A percentile compares a stretch with the other conserved stretches of the same genome.
Conservation (phyloP, 1,140 invertebrate genomes). For the Palaemon carinicauda region DNA sequence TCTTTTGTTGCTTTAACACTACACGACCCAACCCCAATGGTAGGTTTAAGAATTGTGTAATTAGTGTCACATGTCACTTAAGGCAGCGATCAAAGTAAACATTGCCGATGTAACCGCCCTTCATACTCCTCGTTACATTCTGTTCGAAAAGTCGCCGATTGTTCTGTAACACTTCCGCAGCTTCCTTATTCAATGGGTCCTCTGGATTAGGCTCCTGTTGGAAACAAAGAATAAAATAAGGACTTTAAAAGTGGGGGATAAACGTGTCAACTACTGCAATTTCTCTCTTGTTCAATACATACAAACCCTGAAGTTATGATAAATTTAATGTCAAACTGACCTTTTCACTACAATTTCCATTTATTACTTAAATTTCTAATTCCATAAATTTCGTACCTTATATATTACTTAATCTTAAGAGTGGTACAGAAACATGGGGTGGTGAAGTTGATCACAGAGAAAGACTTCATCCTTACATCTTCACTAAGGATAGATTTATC, state of each 20-base stretch:
- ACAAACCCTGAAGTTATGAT: no score
- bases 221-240: background rate
- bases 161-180: constrained; percentile 95
- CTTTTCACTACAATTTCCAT: no score
- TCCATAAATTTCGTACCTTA: no score
- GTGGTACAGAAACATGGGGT: no score
- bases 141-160: constrained; percentile 94
- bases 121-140: constrained; percentile 95
- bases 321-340: no score
- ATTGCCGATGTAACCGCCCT: constrained; percentile 91
- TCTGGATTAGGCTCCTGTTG: constrained; percentile 95
- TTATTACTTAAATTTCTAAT: no score
- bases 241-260: background rate
- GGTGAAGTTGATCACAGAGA: no score
- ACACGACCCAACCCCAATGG: background rate
- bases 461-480: no score
- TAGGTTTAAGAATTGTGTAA: background rate
- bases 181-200: constrained; percentile 98
- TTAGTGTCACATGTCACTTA: constrained; percentile 75
- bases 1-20: background rate
- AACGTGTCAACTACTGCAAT: background rate
- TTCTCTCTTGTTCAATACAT: no score
- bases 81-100: constrained; percentile 95
- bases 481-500: no score
- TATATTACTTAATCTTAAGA: no score